These are phyloP conservation scores for Bruchidius siliquastri DNA, from an alignment of 2,888 invertebrate species.

Conservation along the genomic window DNA sequence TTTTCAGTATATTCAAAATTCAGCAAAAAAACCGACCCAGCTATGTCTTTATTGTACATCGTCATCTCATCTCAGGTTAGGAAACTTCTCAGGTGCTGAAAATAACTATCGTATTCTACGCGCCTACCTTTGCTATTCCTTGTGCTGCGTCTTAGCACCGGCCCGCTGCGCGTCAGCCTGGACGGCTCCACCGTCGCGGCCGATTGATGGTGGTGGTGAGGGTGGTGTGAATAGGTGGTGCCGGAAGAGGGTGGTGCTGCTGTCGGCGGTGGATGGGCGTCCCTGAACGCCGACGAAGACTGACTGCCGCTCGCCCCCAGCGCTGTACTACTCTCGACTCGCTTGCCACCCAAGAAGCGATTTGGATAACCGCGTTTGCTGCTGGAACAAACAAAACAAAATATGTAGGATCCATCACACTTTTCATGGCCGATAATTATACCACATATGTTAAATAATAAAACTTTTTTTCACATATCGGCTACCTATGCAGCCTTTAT, in stretches of 20 bases:
- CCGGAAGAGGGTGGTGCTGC: constrained; percentile 14
- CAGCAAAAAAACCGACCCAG: no score
- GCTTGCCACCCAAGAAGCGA: neutral
- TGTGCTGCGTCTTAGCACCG: constrained; percentile 50
- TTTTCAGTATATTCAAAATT: no score
- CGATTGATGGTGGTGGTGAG: constrained; percentile 25
- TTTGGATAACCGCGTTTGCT: neutral
- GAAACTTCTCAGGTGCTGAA: no score
- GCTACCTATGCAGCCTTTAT: no score
- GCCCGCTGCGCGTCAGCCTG: constrained; percentile 53
- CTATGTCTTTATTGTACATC: no score
- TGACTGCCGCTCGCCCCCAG: constrained; percentile 53
- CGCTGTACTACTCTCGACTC: constrained; percentile 38
- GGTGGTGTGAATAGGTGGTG: constrained; percentile 24
- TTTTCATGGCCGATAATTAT: no score
- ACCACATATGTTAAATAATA: no score
- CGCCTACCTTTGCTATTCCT: constrained; percentile 48
- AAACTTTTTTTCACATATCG: no score
- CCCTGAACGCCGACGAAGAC: constrained; percentile 30
- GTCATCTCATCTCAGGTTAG: no score
- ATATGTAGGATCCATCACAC: no score
- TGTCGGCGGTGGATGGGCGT: constrained; percentile 27
- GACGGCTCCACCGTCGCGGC: constrained; percentile 45
- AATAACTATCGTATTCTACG: neutral
- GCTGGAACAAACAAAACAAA: neutral